Evolutionary conservation across 1,140 invertebrate species (phyloP).

Genomic region (Acromyrmex echinatior): DNA sequence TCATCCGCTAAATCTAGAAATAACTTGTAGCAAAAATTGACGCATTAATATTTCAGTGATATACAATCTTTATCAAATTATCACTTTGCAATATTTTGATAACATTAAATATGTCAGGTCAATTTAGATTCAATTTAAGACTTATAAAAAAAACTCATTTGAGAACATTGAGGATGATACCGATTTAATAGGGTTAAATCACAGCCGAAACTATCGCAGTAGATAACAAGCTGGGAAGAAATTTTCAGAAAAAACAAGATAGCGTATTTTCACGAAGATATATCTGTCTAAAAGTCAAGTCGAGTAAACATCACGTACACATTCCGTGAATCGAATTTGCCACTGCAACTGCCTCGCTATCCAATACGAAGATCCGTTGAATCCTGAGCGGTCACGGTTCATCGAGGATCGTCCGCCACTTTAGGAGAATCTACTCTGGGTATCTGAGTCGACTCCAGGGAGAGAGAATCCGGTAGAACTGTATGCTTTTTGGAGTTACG

Average conservation of each 20-base stretch:
- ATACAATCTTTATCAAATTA: neutral
- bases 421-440: constrained; percentile 77
- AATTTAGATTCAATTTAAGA: neutral
- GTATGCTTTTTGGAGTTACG: constrained; percentile 74
- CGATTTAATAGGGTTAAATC: neutral
- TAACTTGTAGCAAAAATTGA: constrained; percentile 4
- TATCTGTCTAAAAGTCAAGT: constrained; percentile 6
- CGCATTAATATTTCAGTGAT: neutral
- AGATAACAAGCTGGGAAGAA: neutral
- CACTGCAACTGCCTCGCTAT: neutral
- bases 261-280: neutral
- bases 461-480: constrained; percentile 76
- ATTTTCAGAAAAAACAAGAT: constrained; percentile 5
- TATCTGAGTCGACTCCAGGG: constrained; percentile 77
- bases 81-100: neutral
- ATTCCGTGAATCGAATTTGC: constrained; percentile 30
- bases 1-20: neutral
- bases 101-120: neutral
- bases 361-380: constrained; percentile 7
- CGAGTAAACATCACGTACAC: constrained; percentile 42
- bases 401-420: constrained; percentile 78
- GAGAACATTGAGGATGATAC: neutral
- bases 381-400: constrained; percentile 80
- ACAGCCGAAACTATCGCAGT: neutral
- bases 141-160: neutral